phyloP scores from a whole-genome alignment of 2,113 vertebrate species.

The Noctilio leporinus region DNA sequence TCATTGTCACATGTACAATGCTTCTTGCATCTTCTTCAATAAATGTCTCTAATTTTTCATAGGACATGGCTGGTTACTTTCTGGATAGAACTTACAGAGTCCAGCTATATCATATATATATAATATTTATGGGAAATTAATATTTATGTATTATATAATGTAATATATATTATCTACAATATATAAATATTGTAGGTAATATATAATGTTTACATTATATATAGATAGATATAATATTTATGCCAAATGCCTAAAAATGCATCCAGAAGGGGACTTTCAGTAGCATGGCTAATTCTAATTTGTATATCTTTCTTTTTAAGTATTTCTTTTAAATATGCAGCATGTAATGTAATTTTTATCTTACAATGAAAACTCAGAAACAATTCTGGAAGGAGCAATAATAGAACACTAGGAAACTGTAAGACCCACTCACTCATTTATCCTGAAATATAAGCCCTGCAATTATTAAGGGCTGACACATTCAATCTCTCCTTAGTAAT shows the following conservation, averaged over 20 bases:
- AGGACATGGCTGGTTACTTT: too few species aligned
- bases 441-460: neutral
- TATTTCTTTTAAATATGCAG: neutral
- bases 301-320: neutral
- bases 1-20: too few species aligned
- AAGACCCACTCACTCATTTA: neutral
- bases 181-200: too few species aligned
- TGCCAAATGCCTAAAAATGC: neutral
- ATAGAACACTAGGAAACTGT: neutral
- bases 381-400: neutral
- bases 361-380: slow-evolving; percentile 16
- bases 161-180: too few species aligned
- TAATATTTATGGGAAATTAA: too few species aligned
- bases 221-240: neutral
- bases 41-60: too few species aligned
- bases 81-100: too few species aligned
- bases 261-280: neutral
- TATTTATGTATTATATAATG: too few species aligned
- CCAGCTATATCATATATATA: too few species aligned
- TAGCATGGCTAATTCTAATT: neutral
- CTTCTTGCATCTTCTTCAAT: too few species aligned
- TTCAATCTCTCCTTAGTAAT: neutral
- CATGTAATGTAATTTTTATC: neutral
- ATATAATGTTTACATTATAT: too few species aligned
- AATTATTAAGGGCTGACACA: neutral